These are phyloP conservation scores for Stylophora pistillata DNA, from an alignment of 64 coral and sea anemone species.

Conservation along the genomic window DNA sequence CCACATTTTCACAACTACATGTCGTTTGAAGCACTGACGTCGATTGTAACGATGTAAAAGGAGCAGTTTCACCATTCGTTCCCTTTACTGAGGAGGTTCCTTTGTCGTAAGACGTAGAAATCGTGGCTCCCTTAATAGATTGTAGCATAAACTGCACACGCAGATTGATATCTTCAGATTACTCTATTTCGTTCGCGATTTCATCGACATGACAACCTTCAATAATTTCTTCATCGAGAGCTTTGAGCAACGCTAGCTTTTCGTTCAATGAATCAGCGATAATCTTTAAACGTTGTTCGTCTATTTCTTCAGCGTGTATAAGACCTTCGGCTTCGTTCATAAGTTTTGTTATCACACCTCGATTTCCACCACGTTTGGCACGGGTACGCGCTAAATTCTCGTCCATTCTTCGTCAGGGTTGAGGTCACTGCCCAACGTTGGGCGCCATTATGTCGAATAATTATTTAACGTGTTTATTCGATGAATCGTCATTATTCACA, in stretches of 20 bases:
- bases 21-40: neutral
- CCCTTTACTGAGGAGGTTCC: neutral
- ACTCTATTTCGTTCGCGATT: neutral
- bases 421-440: neutral
- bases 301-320: neutral
- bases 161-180: neutral
- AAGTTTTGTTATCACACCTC: neutral
- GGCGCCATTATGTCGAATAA: neutral
- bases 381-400: neutral
- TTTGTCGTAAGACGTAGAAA: neutral
- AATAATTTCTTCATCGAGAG: slow-evolving; percentile 1
- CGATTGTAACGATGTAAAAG: neutral
- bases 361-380: slow-evolving; percentile 1
- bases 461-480: too few species aligned
- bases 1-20: neutral
- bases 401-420: neutral
- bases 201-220: slow-evolving; percentile 1
- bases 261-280: neutral
- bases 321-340: neutral
- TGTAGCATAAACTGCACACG: neutral
- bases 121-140: neutral
- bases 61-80: neutral
- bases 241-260: neutral
- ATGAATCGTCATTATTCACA: too few species aligned
- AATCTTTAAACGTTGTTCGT: neutral